phyloP scores from a whole-genome alignment of 2,113 vertebrate species.

The Peromyscus leucopus region DNA sequence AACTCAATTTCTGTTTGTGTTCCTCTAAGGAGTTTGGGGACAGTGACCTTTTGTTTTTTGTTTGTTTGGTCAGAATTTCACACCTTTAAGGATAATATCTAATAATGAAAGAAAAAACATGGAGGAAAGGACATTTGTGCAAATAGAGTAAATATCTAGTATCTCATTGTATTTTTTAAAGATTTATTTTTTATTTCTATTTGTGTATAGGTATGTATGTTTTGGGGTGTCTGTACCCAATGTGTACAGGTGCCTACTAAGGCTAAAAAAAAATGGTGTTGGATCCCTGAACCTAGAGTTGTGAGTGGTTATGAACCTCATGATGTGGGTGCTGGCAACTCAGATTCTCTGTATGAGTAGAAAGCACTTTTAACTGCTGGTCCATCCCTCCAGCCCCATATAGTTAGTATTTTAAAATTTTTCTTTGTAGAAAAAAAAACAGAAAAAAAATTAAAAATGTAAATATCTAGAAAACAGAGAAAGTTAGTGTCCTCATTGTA shows the following conservation, averaged over 20 bases:
- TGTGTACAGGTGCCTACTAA: neutral
- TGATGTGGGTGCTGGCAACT: neutral
- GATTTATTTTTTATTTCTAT: neutral
- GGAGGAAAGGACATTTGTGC: neutral
- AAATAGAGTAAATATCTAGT: neutral
- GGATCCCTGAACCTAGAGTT: neutral
- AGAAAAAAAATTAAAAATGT: neutral
- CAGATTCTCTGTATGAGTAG: neutral
- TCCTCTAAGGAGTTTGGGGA: neutral
- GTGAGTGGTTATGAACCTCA: neutral
- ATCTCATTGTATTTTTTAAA: neutral
- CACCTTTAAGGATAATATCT: neutral
- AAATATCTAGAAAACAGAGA: neutral
- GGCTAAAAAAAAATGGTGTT: neutral
- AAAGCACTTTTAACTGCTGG: neutral
- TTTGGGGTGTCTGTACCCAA: neutral
- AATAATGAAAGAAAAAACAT: neutral
- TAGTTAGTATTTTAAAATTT: neutral
- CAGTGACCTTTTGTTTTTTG: neutral
- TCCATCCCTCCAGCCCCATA: neutral
- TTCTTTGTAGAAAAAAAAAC: constrained; percentile 7
- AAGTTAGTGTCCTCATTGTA: neutral
- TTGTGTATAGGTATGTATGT: neutral
- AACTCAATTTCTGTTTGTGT: neutral
- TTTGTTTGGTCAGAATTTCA: constrained; percentile 4